Evolutionary conservation across 2,797 vertebrate genomes (phyloP).

Genomic region (Tachyglossus aculeatus): DNA sequence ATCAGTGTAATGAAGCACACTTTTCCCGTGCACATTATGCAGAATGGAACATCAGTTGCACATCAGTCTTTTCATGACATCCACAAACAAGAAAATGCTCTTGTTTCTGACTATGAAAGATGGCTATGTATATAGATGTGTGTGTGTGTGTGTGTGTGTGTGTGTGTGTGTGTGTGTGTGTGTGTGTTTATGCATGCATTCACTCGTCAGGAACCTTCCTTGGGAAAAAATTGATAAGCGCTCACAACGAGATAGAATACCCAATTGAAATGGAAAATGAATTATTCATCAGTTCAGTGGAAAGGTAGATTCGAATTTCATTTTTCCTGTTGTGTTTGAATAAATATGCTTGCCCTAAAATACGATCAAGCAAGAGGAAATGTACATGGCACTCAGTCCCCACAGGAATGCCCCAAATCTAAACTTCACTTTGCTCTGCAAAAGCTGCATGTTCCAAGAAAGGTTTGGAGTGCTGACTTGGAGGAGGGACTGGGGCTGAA

Average conservation of each 20-base stretch:
- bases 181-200: not conserved
- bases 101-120: too few relatives aligned
- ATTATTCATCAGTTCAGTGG: conserved; percentile 51
- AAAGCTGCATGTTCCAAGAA: conserved; percentile 22
- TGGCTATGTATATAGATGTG: too few relatives aligned
- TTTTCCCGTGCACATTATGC: too few relatives aligned
- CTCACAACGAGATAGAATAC: conserved; percentile 14
- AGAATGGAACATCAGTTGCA: too few relatives aligned
- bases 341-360: conserved; percentile 43
- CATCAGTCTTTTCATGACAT: too few relatives aligned
- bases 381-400: conserved; percentile 18
- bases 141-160: not conserved
- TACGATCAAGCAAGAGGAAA: not conserved
- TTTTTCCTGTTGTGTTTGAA: conserved; percentile 25
- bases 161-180: not conserved
- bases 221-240: not conserved
- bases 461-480: too few relatives aligned
- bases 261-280: conserved; percentile 40
- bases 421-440: not conserved
- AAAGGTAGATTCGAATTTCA: conserved; percentile 39
- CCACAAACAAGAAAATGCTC: too few relatives aligned
- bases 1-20: too few relatives aligned
- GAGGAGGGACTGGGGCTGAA: too few relatives aligned
- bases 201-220: not conserved
- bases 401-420: conserved; percentile 31